phyloP scores from a whole-genome alignment of 2,888 invertebrate species.

The Ferrisia virgata region DNA sequence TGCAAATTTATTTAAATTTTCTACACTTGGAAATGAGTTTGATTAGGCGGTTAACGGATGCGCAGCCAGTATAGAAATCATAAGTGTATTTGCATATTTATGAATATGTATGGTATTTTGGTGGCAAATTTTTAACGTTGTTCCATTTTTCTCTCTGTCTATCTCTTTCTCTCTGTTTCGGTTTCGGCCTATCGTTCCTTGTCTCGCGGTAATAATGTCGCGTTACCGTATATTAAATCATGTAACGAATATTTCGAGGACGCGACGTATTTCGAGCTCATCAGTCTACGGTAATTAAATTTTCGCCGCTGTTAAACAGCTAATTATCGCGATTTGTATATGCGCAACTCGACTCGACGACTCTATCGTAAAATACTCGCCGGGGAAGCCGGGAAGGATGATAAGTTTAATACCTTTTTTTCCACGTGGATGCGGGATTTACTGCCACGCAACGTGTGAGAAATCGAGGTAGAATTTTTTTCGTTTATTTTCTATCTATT shows the following conservation, averaged over 20 bases:
- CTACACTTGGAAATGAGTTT: slow-evolving; percentile 11
- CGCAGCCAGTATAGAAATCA: slow-evolving; percentile 36
- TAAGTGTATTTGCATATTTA: slow-evolving; percentile 41
- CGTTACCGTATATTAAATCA: not conserved
- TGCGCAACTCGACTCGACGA: not conserved
- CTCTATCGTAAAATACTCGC: not conserved
- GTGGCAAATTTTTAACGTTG: slow-evolving; percentile 37
- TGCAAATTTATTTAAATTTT: slow-evolving; percentile 14
- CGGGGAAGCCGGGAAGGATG: not conserved
- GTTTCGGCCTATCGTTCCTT: no score
- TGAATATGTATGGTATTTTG: slow-evolving; percentile 42
- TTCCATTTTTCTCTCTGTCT: slow-evolving; percentile 20
- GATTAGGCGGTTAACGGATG: slow-evolving; percentile 30
- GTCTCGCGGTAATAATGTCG: slow-evolving; percentile 3
- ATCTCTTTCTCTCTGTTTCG: not conserved
- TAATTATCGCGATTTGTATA: slow-evolving; percentile 2
- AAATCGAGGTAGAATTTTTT: no score
- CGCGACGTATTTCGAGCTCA: slow-evolving; percentile 17
- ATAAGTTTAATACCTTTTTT: no score
- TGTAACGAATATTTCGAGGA: slow-evolving; percentile 20
- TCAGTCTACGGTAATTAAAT: slow-evolving; percentile 15
- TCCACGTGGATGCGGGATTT: not conserved
- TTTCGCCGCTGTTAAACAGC: slow-evolving; percentile 1
- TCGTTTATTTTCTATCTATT: no score
- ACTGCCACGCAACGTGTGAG: no score